phyloP scores from a whole-genome alignment of 2,797 vertebrate species.

The Gymnodraco acuticeps region DNA sequence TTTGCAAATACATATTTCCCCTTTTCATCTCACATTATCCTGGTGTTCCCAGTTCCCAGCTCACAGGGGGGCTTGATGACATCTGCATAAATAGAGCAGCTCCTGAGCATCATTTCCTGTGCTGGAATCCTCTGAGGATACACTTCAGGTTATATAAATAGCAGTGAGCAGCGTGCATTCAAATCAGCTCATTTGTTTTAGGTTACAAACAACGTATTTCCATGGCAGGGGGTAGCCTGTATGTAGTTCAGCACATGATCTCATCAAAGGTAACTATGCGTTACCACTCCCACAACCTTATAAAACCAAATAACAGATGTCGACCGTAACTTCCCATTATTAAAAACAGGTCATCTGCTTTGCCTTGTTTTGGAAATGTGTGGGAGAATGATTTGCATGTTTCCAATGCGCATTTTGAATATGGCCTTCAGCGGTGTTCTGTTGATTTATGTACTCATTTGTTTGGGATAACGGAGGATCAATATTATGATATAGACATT shows the following conservation, averaged over 20 bases:
- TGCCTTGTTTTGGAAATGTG: not conserved
- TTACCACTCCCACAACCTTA: not conserved
- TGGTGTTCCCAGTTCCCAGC: conserved; percentile 40
- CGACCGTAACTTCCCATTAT: not conserved
- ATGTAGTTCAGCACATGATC: not conserved
- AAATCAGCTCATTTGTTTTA: conserved; percentile 59
- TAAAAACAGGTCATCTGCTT: conserved; percentile 15
- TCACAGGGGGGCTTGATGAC: conserved; percentile 51
- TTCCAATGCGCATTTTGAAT: conserved; percentile 1
- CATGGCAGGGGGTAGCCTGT: not conserved
- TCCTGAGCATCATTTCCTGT: conserved; percentile 41
- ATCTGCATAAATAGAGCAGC: conserved; percentile 65
- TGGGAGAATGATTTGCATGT: conserved; percentile 41
- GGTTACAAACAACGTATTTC: conserved; percentile 1
- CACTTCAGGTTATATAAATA: conserved; percentile 54
- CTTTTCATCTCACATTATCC: conserved; percentile 29
- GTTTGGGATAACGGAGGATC: not conserved
- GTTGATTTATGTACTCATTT: not conserved
- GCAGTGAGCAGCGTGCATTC: conserved; percentile 22
- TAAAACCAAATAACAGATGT: not conserved
- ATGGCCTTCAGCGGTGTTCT: not conserved
- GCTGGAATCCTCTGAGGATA: conserved; percentile 47
- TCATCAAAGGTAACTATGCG: not conserved
- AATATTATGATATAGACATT: not conserved
- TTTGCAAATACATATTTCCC: conserved; percentile 40